A percentile compares a stretch with the other conserved stretches of the same genome.
Evolutionary conservation across 2,888 invertebrate genomes (phyloP).

Genomic region (Sepiola atlantica): DNA sequence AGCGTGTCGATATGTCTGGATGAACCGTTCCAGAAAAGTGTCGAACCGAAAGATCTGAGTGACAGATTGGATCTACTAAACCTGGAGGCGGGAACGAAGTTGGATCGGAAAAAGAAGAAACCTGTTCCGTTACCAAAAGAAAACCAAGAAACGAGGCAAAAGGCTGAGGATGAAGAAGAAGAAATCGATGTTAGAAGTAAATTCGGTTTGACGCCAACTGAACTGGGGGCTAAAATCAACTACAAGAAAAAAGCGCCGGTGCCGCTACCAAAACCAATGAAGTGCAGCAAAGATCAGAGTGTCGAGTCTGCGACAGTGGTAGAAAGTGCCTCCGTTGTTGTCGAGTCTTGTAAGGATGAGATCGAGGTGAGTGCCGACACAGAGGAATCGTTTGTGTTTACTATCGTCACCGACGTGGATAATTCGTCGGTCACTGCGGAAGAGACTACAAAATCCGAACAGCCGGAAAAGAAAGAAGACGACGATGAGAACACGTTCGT

Average conservation of each 20-base stretch:
- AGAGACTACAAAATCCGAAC: neutral
- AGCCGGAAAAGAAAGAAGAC: neutral
- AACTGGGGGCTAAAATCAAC: conserved; percentile 9
- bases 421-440: neutral
- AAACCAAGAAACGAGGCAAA: neutral
- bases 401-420: neutral
- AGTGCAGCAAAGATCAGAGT: too few species aligned
- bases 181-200: neutral
- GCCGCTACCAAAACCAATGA: neutral
- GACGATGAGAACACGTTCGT: neutral
- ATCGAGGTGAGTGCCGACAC: neutral
- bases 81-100: neutral
- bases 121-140: neutral
- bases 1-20: neutral
- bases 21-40: neutral
- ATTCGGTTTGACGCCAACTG: neutral
- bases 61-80: neutral
- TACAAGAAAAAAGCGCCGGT: conserved; percentile 34
- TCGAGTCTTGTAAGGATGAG: neutral
- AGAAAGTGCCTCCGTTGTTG: neutral
- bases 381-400: neutral
- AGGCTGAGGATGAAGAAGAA: neutral
- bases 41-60: neutral
- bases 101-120: neutral
- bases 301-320: neutral